Conservation (phyloP, 2,888 invertebrate species). For the Phengaris alcon region DNA sequence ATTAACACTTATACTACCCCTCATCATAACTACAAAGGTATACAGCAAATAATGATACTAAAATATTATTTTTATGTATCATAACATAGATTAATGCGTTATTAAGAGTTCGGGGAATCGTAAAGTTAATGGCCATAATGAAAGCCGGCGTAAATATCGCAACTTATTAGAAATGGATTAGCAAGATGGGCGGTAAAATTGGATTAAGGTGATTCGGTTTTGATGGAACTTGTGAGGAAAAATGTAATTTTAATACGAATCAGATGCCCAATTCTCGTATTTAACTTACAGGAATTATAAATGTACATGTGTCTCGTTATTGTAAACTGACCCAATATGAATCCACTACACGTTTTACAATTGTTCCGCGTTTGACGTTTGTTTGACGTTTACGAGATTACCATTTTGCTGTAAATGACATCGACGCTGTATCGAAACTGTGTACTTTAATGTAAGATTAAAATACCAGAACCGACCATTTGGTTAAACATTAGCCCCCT, state of each 20-base stretch:
- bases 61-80: conserved; percentile 42
- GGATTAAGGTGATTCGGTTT: conserved; percentile 31
- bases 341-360: too few relatives aligned
- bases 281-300: too few relatives aligned
- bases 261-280: too few relatives aligned
- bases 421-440: too few relatives aligned
- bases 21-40: conserved; percentile 4
- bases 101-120: conserved; percentile 40
- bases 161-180: conserved; percentile 38
- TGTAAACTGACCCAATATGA: too few relatives aligned
- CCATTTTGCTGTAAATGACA: too few relatives aligned
- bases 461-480: too few relatives aligned
- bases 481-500: too few relatives aligned
- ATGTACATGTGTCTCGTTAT: too few relatives aligned
- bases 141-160: conserved; percentile 38
- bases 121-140: conserved; percentile 39
- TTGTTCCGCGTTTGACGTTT: too few relatives aligned
- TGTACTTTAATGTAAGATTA: too few relatives aligned
- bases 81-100: conserved; percentile 44
- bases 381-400: too few relatives aligned
- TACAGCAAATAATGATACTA: conserved; percentile 28
- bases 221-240: conserved; percentile 11
- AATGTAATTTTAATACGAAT: neutral
- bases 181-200: conserved; percentile 34
- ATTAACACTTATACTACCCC: neutral